phyloP scores from a whole-genome alignment of 2,797 vertebrate genomes.

The Caiman crocodilus region DNA sequence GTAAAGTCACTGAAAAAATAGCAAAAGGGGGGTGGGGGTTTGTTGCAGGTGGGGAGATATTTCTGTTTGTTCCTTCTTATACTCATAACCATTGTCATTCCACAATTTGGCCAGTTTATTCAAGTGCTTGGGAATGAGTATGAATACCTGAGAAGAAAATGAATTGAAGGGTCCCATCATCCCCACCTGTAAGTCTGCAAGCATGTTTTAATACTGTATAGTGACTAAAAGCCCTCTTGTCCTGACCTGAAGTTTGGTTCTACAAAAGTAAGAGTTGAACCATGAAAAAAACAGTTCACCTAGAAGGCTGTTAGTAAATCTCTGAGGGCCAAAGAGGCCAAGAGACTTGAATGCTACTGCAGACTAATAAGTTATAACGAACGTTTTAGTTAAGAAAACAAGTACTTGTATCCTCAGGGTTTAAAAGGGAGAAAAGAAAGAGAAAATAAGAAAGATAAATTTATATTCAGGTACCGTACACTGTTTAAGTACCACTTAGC shows the following conservation, averaged over 20 bases:
- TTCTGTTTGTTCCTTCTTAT: slow-evolving; percentile 16
- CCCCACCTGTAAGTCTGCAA: slow-evolving; percentile 28
- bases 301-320: not conserved
- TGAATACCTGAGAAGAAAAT: slow-evolving; percentile 33
- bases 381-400: not conserved
- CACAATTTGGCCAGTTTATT: slow-evolving; percentile 37
- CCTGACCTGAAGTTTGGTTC: slow-evolving; percentile 53
- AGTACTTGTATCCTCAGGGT: not conserved
- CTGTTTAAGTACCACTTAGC: slow-evolving; percentile 44
- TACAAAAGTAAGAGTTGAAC: slow-evolving; percentile 9
- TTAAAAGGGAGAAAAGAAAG: not conserved
- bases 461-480: slow-evolving; percentile 66
- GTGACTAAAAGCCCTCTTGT: slow-evolving; percentile 20
- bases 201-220: slow-evolving; percentile 50
- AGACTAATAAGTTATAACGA: not conserved
- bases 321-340: not conserved
- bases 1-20: slow-evolving; percentile 44
- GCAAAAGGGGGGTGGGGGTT: slow-evolving; percentile 56
- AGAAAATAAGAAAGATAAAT: slow-evolving; percentile 21
- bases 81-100: not conserved
- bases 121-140: slow-evolving; percentile 17
- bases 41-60: slow-evolving; percentile 19
- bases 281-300: slow-evolving; percentile 7
- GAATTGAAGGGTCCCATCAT: slow-evolving; percentile 43
- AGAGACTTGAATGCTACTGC: not conserved